A percentile compares a stretch with the other conserved stretches of the same genome.
These are phyloP conservation scores for Protomyctophum bolini DNA, from an alignment of 2,113 vertebrate genomes.

Conservation along the genomic window DNA sequence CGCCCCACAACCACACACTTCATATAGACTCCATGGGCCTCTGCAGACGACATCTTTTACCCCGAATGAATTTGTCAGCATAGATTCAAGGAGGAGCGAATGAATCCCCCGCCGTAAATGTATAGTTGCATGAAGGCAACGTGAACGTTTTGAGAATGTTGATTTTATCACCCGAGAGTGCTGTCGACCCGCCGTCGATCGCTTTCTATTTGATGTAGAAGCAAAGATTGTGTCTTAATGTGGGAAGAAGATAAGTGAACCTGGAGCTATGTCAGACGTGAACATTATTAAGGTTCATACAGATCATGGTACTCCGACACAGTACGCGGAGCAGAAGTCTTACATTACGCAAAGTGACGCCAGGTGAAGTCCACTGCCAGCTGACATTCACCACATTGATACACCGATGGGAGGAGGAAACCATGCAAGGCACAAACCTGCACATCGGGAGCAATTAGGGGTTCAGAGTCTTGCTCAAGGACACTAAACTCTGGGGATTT, in stretches of 20 bases:
- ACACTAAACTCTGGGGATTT: no score
- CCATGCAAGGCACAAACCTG: no score
- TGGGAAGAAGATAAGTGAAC: slow-evolving; percentile 1
- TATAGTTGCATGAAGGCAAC: slow-evolving; percentile 26
- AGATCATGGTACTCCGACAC: neutral
- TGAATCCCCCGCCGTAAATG: slow-evolving; percentile 51
- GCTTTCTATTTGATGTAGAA: neutral
- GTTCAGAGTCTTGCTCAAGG: no score
- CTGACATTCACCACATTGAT: no score
- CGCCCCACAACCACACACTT: slow-evolving; percentile 57
- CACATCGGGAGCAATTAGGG: no score
- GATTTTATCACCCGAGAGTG: no score
- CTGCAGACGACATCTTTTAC: slow-evolving; percentile 47
- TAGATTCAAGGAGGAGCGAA: slow-evolving; percentile 53
- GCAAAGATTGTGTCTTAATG: slow-evolving; percentile 26
- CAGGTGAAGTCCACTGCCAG: neutral
- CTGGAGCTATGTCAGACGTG: slow-evolving; percentile 39
- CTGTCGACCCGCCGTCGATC: no score
- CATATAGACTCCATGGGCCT: slow-evolving; percentile 45
- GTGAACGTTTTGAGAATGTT: neutral
- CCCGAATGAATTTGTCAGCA: slow-evolving; percentile 29
- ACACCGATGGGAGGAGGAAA: neutral
- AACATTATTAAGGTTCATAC: neutral
- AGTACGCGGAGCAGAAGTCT: neutral
- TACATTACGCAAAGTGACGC: neutral